Conservation (phyloP, 2,888 invertebrate genomes). For the Pimpla rufipes region DNA sequence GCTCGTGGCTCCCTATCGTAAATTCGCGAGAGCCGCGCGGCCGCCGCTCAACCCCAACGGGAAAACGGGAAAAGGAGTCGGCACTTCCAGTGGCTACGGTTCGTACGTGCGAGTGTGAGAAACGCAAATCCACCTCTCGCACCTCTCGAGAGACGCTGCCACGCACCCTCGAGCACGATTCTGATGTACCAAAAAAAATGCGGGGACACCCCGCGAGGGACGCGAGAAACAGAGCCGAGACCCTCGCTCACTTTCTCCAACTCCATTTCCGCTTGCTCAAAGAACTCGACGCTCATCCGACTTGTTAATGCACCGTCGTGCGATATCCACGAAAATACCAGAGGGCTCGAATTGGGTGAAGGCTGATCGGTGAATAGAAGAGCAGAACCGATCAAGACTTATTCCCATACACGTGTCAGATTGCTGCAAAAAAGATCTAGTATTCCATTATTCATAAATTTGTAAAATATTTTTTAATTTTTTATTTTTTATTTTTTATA, state of each 20-base stretch:
- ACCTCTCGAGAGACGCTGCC: conserved; percentile 55
- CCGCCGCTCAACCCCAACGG: conserved; percentile 50
- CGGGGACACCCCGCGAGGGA: conserved; percentile 34
- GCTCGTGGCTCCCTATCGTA: conserved; percentile 71
- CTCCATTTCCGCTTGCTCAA: conserved; percentile 59
- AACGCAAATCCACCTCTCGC: conserved; percentile 76
- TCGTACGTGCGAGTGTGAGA: conserved; percentile 58
- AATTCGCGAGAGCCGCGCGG: conserved; percentile 74
- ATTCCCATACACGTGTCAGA: conserved; percentile 12
- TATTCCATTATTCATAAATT: not conserved
- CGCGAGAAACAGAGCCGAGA: conserved; percentile 34
- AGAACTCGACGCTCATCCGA: conserved; percentile 78
- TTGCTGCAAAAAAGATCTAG: too few relatives aligned
- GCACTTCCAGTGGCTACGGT: conserved; percentile 69
- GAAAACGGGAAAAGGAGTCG: conserved; percentile 63
- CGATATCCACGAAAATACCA: conserved; percentile 77
- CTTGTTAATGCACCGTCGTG: conserved; percentile 79
- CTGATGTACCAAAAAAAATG: conserved; percentile 37
- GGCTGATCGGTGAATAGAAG: conserved; percentile 29
- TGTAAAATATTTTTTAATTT: not conserved
- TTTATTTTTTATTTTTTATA: too few relatives aligned
- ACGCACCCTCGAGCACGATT: conserved; percentile 55
- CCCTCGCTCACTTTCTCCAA: conserved; percentile 41
- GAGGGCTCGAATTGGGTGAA: conserved; percentile 48
- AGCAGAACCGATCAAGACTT: conserved; percentile 24